Evolutionary conservation across 37 sponge, comb jelly and placozoan species (phyloP).

Genomic region (Tethya wilhelma): DNA sequence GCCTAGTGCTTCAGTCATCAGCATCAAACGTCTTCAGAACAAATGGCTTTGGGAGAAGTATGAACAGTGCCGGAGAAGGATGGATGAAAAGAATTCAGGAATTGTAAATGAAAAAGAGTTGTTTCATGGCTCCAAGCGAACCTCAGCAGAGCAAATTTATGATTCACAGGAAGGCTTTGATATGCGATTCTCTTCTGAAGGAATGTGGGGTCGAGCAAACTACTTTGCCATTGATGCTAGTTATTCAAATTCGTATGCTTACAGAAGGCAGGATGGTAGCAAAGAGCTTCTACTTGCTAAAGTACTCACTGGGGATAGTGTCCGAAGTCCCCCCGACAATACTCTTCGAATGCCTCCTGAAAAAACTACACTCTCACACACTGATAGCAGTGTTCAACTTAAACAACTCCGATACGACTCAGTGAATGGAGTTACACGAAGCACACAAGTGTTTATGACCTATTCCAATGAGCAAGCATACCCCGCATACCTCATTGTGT

Average conservation of each 20-base stretch:
- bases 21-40: slow-evolving; percentile 72
- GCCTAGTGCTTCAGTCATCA: slow-evolving; percentile 10
- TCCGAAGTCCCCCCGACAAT: slow-evolving; percentile 13
- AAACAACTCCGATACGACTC: slow-evolving; percentile 69
- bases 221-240: slow-evolving; percentile 85
- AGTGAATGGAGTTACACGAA: slow-evolving; percentile 66
- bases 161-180: slow-evolving; percentile 78
- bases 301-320: slow-evolving; percentile 65
- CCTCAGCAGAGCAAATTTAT: slow-evolving; percentile 38
- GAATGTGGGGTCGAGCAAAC: slow-evolving; percentile 79
- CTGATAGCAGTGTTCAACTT: neutral
- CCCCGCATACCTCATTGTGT: slow-evolving; percentile 76
- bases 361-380: slow-evolving; percentile 31
- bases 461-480: slow-evolving; percentile 83
- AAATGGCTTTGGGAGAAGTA: slow-evolving; percentile 78
- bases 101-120: slow-evolving; percentile 50
- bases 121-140: slow-evolving; percentile 69
- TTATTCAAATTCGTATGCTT: slow-evolving; percentile 70
- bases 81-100: slow-evolving; percentile 41
- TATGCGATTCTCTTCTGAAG: slow-evolving; percentile 35
- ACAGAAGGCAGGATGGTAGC: neutral
- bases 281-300: slow-evolving; percentile 69
- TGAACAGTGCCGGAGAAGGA: slow-evolving; percentile 19
- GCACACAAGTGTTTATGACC: slow-evolving; percentile 62
- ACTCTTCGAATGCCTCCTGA: slow-evolving; percentile 66